A percentile compares a stretch with the other conserved stretches of the same genome.
phyloP scores from a whole-genome alignment of 2,797 vertebrate genomes.

The Kryptopterus vitreolus region DNA sequence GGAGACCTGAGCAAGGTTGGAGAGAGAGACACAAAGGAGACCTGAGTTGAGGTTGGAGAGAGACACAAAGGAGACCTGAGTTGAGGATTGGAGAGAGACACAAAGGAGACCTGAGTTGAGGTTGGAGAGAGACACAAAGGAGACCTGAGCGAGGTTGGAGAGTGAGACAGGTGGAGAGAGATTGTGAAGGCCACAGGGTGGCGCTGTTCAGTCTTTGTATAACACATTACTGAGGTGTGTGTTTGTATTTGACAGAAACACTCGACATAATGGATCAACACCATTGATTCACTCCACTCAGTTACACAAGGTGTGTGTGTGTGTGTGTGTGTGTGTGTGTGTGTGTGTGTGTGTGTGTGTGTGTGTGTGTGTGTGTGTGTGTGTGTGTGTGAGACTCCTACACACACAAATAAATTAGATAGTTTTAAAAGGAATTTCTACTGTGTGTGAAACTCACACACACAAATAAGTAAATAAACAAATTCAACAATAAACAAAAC shows the following conservation, averaged over 20 bases:
- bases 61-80: too few species aligned
- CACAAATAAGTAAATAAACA: neutral
- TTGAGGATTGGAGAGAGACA: too few species aligned
- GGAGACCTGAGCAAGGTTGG: too few species aligned
- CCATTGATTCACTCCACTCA: constrained; percentile 37
- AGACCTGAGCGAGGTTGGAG: too few species aligned
- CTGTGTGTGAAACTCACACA: neutral
- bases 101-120: too few species aligned
- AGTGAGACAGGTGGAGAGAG: neutral
- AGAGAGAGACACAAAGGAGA: too few species aligned
- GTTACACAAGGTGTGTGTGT: neutral
- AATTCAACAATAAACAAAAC: neutral
- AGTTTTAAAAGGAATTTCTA: too few species aligned
- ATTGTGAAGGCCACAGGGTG: neutral
- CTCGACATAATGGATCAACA: constrained; percentile 33
- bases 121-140: too few species aligned
- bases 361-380: constrained; percentile 4
- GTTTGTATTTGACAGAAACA: constrained; percentile 24
- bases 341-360: constrained; percentile 3
- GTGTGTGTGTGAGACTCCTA: neutral
- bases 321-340: constrained; percentile 14
- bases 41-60: too few species aligned
- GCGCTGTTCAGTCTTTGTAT: neutral
- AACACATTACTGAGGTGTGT: neutral
- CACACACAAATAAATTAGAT: neutral